Conservation (phyloP, 2,113 vertebrate species). For the Hiodon tergisus region DNA sequence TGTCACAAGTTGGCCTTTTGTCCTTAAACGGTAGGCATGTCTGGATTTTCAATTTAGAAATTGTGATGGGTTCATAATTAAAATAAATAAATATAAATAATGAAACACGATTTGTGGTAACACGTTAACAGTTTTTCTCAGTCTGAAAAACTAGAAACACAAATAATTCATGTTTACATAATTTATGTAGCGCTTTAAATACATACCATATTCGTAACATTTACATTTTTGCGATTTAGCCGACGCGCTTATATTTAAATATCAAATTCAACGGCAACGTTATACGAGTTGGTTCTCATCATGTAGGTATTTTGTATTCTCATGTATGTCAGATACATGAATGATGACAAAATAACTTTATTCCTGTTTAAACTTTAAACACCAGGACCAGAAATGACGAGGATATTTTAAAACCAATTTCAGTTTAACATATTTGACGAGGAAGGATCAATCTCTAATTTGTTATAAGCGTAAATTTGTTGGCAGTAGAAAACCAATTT, state of each 20-base stretch:
- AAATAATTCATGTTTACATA: background rate
- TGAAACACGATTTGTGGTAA: background rate
- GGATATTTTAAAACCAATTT: too few relatives aligned
- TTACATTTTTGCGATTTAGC: background rate
- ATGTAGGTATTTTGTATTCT: background rate
- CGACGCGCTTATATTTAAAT: background rate
- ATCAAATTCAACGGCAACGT: background rate
- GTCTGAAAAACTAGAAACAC: too few relatives aligned
- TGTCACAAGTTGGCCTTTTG: background rate
- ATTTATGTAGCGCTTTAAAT: background rate
- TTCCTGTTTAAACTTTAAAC: too few relatives aligned
- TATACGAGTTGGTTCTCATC: background rate
- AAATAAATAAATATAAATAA: background rate
- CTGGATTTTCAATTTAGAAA: background rate
- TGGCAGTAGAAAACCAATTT: background rate
- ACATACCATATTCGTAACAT: background rate
- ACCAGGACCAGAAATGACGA: too few relatives aligned
- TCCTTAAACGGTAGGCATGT: constrained; percentile 7
- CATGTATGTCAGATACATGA: too few relatives aligned
- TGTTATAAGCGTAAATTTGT: too few relatives aligned
- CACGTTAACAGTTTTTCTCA: background rate
- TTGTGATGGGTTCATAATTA: background rate
- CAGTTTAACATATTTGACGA: too few relatives aligned
- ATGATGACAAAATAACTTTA: too few relatives aligned
- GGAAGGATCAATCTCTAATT: too few relatives aligned